Percentiles rank a stretch among this genome's conserved stretches.
phyloP scores from a whole-genome alignment of 2,797 vertebrate species.

The Poecilia velifera region DNA sequence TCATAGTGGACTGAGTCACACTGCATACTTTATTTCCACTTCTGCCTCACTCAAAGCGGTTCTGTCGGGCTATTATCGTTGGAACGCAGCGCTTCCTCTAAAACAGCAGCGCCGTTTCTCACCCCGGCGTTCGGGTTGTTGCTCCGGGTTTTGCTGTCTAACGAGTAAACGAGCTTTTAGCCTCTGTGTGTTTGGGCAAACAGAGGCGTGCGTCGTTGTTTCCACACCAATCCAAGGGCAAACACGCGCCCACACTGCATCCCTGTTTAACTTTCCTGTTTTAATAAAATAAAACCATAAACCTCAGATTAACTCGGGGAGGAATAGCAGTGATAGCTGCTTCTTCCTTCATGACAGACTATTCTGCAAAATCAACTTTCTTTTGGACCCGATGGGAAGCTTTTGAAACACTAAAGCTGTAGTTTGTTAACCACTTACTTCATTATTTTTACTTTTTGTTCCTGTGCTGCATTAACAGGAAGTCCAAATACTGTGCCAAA shows the following conservation, averaged over 20 bases:
- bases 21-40: not conserved
- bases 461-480: not conserved
- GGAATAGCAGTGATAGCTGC: not conserved
- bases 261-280: not conserved
- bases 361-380: not conserved
- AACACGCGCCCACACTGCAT: not conserved
- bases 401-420: not conserved
- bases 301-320: not conserved
- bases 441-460: not conserved
- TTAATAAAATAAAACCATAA: not conserved
- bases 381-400: not conserved
- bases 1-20: not conserved
- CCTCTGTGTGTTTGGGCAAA: constrained; percentile 3
- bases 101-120: not conserved
- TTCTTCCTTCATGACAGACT: not conserved
- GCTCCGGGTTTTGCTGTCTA: not conserved
- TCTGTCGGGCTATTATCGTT: not conserved
- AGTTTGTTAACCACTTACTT: not conserved
- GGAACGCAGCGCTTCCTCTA: not conserved
- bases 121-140: not conserved
- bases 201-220: not conserved
- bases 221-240: not conserved
- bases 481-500: not conserved
- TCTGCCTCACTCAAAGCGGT: not conserved
- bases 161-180: not conserved